Evolutionary conservation across 2,797 vertebrate species (phyloP).

Genomic region (Pseudotriccus pelzelni): DNA sequence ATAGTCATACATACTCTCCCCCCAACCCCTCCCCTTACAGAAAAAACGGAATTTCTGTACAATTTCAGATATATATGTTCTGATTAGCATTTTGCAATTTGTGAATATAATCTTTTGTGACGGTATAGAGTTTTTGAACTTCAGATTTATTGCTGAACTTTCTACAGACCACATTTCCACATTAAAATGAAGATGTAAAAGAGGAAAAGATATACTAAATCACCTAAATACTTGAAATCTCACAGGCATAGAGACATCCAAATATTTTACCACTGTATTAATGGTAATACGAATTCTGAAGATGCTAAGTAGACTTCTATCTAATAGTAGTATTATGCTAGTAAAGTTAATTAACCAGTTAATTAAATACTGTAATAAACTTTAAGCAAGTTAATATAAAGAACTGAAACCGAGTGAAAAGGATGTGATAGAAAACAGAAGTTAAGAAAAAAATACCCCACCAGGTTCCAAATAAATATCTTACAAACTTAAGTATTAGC

Average conservation of each 20-base stretch:
- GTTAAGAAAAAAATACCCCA: background rate
- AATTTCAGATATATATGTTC: background rate
- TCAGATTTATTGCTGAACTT: background rate
- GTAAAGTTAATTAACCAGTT: background rate
- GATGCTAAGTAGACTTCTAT: background rate
- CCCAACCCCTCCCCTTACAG: background rate
- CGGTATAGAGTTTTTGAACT: background rate
- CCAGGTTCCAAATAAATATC: background rate
- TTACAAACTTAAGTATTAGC: background rate
- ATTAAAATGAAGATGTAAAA: background rate
- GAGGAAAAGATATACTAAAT: background rate
- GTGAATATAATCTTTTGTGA: background rate
- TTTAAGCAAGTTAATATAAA: background rate
- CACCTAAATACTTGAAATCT: background rate
- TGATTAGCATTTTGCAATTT: background rate
- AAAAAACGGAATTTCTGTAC: background rate
- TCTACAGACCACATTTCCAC: background rate
- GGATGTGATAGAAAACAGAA: background rate
- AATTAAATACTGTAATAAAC: background rate
- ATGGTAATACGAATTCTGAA: background rate
- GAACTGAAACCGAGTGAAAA: background rate
- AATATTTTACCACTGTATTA: background rate
- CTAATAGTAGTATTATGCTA: background rate
- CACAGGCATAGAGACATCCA: background rate
- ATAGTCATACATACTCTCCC: background rate